Evolutionary conservation across 2,113 vertebrate genomes (phyloP).

Genomic region (Austrofundulus limnaeus): DNA sequence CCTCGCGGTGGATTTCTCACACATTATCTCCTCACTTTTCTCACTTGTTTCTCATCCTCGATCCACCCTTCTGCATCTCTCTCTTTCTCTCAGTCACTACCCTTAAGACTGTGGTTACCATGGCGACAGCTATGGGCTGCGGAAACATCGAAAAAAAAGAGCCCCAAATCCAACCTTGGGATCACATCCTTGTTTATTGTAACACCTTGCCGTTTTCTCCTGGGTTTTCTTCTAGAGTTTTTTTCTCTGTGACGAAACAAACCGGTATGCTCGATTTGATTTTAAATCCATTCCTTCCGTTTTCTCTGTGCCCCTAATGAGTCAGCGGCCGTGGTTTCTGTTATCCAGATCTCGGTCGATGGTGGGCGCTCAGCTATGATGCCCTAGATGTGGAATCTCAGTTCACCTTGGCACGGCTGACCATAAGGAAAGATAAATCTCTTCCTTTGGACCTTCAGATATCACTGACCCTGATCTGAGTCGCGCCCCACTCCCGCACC

Average conservation of each 20-base stretch:
- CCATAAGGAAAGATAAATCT: conserved; percentile 68
- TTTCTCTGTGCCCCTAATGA: conserved; percentile 16
- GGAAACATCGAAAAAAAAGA: conserved; percentile 75
- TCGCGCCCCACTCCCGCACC: conserved; percentile 23
- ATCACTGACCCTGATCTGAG: conserved; percentile 62
- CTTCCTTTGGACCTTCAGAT: conserved; percentile 59
- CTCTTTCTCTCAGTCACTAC: conserved; percentile 64
- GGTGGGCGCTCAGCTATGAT: conserved; percentile 48
- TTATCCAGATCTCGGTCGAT: conserved; percentile 56
- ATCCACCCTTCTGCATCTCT: conserved; percentile 49
- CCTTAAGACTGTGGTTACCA: conserved; percentile 80
- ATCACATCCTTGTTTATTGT: conserved; percentile 66
- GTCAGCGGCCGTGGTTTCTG: conserved; percentile 11
- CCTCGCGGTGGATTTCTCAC: conserved; percentile 34
- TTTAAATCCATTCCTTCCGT: not conserved
- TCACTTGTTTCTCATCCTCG: conserved; percentile 51
- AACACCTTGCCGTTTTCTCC: conserved; percentile 47
- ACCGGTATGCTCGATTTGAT: conserved; percentile 16
- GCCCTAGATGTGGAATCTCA: conserved; percentile 47
- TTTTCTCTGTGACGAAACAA: conserved; percentile 13
- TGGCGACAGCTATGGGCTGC: conserved; percentile 79
- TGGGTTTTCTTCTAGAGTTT: conserved; percentile 15
- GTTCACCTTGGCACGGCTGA: conserved; percentile 68
- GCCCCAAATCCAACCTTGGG: conserved; percentile 56
- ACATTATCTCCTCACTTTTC: conserved; percentile 43